Percentiles rank a stretch among this genome's conserved stretches.
Conservation (phyloP, 2,113 vertebrate species). For the Cephalopterus ornatus region DNA sequence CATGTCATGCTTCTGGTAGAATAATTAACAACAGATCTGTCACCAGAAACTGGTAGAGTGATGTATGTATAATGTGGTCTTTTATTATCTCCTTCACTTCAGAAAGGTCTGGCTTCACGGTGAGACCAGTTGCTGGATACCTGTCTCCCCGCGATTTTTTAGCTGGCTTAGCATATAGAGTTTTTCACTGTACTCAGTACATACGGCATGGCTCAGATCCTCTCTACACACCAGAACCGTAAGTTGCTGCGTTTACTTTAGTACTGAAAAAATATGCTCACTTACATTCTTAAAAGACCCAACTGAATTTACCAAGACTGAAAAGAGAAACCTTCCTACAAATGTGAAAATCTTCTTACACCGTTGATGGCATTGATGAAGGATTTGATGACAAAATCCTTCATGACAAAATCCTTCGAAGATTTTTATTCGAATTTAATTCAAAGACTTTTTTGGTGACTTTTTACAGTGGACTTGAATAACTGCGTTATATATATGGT, state of each 20-base stretch:
- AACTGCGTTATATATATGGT: neutral
- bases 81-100: constrained; percentile 46
- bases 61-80: neutral
- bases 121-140: constrained; percentile 95
- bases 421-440: no score
- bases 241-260: constrained; percentile 66
- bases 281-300: neutral
- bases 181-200: constrained; percentile 98
- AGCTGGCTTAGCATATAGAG: constrained; percentile 92
- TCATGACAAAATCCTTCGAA: no score
- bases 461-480: neutral
- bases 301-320: neutral
- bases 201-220: constrained; percentile 94
- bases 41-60: neutral
- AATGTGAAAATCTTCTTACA: no score
- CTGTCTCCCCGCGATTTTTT: constrained; percentile 95
- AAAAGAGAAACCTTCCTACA: no score
- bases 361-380: no score
- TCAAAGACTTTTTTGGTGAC: neutral
- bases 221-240: constrained; percentile 98
- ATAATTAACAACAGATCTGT: neutral
- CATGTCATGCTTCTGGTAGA: neutral
- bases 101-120: constrained; percentile 95
- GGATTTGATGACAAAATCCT: neutral
- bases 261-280: neutral